phyloP scores from a whole-genome alignment of 2,888 invertebrate species.

The Parthenolecanium corni region DNA sequence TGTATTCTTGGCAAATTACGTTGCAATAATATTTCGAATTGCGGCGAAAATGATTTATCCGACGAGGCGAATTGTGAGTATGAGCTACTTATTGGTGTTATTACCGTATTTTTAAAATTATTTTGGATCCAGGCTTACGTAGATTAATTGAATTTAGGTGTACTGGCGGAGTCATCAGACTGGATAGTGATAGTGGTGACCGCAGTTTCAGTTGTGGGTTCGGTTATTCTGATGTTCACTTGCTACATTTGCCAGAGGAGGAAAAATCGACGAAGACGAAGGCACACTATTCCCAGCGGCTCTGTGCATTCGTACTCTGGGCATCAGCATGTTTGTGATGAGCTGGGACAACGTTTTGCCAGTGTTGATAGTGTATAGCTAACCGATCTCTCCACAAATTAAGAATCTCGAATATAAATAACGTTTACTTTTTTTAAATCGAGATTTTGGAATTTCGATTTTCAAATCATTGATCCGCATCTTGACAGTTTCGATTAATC shows the following conservation, averaged over 20 bases:
- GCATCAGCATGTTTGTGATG: conserved; percentile 45
- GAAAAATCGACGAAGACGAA: conserved; percentile 39
- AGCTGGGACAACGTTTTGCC: conserved; percentile 46
- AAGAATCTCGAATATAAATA: too few relatives aligned
- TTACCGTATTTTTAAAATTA: too few relatives aligned
- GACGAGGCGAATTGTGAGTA: conserved; percentile 73
- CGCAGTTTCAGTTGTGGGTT: conserved; percentile 42
- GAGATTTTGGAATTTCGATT: too few relatives aligned
- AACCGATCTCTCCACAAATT: too few relatives aligned
- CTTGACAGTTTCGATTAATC: too few relatives aligned
- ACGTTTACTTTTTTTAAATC: too few relatives aligned
- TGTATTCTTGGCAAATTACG: conserved; percentile 67
- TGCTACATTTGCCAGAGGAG: conserved; percentile 49
- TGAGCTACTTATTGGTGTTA: background rate
- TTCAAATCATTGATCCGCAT: too few relatives aligned
- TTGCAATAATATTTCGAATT: conserved; percentile 72
- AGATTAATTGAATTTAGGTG: too few relatives aligned
- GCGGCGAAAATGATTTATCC: conserved; percentile 63
- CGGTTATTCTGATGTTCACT: conserved; percentile 41
- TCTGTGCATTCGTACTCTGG: conserved; percentile 33
- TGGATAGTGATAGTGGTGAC: conserved; percentile 46
- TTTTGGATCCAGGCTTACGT: too few relatives aligned
- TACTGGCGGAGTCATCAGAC: conserved; percentile 45
- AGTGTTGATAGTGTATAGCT: conserved; percentile 47
- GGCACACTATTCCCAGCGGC: conserved; percentile 32